Evolutionary conservation across 2,888 invertebrate genomes (phyloP), one percentile per base, ranked within the genome.

Genomic region (Cyrtodaria siliqua): DNA sequence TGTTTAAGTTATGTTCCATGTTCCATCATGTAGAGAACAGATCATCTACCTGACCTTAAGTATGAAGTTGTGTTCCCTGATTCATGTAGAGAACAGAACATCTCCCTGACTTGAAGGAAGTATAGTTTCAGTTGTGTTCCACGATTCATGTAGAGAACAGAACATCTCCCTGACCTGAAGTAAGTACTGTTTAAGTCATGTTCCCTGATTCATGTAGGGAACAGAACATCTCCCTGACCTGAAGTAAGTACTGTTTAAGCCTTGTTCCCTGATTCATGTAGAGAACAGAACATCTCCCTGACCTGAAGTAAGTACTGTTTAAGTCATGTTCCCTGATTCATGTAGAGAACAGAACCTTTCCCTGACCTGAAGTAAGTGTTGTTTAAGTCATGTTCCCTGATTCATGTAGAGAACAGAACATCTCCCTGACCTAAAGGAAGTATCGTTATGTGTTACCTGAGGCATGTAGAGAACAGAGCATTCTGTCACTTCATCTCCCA

Each of bases 401-500:
- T 29, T 8, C 50, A 33, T 50, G 40, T 38, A 52, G 29, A 52
- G 23, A 16, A 52, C 38, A 62, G 26, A 27, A 9, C 53, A 33
- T 14, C 20, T 33, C 33, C 26, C 12, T 20, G 33, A 20, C 18
- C 9, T 38, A 23, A 66, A 62, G 60, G n/a, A 16, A 6, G 16
- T 16, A 44, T 38, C 8, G 40, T 12, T 16, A 38, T 38, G 40
- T 8, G 40, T 61, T 61, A 97, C 94, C 91, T 95, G 95, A 2
- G 94, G 92, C 33, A 94, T 86, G 82, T 94, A 94, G 42, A 93
- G 89, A 38, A 93, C 92, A 62, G 91, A 90, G 71, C 93, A 93
- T 44, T 91, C 88, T n/a, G 81, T 78, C 52, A 93, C 88, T 44
- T 89, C 87, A 29, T 87, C 81, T 0, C 96, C 96, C 38, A 97